Base-by-base conservation (phyloP, 2,113 vertebrate genomes). In the Rhagologus leucostigma region DNA sequence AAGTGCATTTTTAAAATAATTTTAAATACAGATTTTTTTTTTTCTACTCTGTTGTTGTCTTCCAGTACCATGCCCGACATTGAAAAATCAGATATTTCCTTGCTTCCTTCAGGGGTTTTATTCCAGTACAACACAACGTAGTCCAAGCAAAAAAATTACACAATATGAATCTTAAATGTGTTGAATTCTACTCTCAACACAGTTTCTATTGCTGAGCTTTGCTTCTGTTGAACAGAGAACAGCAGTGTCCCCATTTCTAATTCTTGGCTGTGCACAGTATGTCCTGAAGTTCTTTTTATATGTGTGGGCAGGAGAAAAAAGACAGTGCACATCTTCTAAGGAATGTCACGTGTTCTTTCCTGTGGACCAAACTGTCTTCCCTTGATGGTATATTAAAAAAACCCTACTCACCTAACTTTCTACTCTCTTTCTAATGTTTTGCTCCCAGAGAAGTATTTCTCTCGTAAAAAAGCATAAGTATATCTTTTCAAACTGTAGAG, bases 241-340 rank as follows among this genome's bases (percentile, higher is more conserved):
- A 74, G 10, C 44, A 79, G 14, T 18, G 11, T 56, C 13, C 19
- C 33, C 30, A 32, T 89, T 84, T 78, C 55, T 57, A 74, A 10
- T 17, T 77, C 74, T 59, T 49, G 39, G 3, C 18, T 73, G 23
- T 32, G 21, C 52, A 81, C 18, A 62, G 18, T 21, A 50, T 49
- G 33, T 63, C 30, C 21, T 55, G 7, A 16, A 84, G 7, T 42
- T 35, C 13, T 27, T 79, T 81, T 46, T 47, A 29, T 55, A 22
- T 33, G 2, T 70, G 23, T 37, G 32, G 30, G 7, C 1, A 13
- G 10, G 16, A 29, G 57, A 67, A 75, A 33, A 70, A 39, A 50
- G 5, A 13, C 1, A 1, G 2, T 37, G 26, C 1, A 0, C 46
- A 2, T 60, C 41, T 70, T 82, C 27, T 55, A 44, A 75, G 18